Conservation (phyloP, 2,797 vertebrate species). For the Podargus strigoides region DNA sequence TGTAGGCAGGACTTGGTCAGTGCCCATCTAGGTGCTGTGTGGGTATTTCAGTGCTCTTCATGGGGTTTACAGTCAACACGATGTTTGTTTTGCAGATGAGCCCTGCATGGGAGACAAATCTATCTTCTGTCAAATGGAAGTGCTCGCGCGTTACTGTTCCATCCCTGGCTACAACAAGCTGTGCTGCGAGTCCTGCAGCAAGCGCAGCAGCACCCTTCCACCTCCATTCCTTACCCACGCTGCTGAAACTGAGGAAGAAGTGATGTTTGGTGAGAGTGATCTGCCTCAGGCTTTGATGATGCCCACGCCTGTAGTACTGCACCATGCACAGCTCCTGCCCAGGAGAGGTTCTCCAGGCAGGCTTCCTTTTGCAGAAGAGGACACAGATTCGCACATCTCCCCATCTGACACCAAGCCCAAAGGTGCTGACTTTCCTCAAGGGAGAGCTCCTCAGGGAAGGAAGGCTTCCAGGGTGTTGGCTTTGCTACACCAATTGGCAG, state of each 20-base stretch:
- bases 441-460: constrained; percentile 22
- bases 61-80: rapidly evolving
- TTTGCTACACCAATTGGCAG: background rate
- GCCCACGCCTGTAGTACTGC: constrained; percentile 46
- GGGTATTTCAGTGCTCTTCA: background rate
- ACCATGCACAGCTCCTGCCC: background rate
- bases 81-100: constrained; percentile 82
- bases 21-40: rapidly evolving
- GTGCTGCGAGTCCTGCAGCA: constrained; percentile 91
- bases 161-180: constrained; percentile 94
- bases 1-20: background rate
- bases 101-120: constrained; percentile 92
- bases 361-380: background rate
- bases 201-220: constrained; percentile 72
- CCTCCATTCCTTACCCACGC: constrained; percentile 72
- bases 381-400: background rate
- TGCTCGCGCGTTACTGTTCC: constrained; percentile 92
- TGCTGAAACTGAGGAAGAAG: constrained; percentile 71
- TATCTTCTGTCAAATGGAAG: constrained; percentile 99
- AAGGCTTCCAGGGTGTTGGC: constrained; percentile 55
- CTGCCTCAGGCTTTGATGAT: constrained; percentile 68
- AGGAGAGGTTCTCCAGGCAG: constrained; percentile 32
- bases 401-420: background rate
- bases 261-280: constrained; percentile 67
- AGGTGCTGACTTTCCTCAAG: constrained; percentile 24